Evolutionary conservation across 2,797 vertebrate genomes (phyloP).

Genomic region (Florisuga fusca): DNA sequence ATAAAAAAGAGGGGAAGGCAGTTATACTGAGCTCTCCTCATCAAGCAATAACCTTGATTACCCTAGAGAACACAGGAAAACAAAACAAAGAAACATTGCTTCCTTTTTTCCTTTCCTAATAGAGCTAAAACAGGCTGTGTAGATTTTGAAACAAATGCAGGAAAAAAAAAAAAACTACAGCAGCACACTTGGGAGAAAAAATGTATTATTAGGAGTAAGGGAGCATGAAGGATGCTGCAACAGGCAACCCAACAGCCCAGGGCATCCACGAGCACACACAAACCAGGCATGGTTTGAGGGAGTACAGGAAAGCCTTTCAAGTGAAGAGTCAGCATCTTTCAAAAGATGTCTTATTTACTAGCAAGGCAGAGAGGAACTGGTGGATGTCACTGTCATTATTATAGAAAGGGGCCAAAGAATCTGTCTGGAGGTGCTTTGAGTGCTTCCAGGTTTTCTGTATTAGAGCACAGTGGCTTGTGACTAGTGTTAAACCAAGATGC

Average conservation of each 20-base stretch:
- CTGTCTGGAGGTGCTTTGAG: background rate
- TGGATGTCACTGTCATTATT: background rate
- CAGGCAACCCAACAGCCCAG: background rate
- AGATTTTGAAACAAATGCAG: background rate
- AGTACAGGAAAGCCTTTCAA: background rate
- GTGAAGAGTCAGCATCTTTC: background rate
- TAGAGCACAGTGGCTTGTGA: background rate
- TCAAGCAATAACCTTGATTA: background rate
- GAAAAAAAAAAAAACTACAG: background rate
- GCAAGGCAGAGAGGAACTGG: background rate
- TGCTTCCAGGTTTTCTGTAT: background rate
- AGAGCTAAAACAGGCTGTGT: background rate
- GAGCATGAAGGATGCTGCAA: background rate
- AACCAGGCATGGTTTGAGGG: background rate
- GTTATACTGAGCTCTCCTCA: background rate
- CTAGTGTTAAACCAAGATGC: background rate
- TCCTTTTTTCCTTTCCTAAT: background rate
- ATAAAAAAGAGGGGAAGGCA: background rate
- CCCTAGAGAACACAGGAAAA: background rate
- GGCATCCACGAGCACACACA: rapidly evolving
- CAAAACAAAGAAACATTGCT: background rate
- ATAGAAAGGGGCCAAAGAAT: background rate
- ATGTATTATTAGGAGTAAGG: background rate
- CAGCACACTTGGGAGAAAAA: background rate
- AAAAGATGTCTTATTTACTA: background rate